A percentile compares a stretch with the other conserved stretches of the same genome.
Conservation (phyloP, 2,888 invertebrate genomes). For the Ecliptopera silaceata region DNA sequence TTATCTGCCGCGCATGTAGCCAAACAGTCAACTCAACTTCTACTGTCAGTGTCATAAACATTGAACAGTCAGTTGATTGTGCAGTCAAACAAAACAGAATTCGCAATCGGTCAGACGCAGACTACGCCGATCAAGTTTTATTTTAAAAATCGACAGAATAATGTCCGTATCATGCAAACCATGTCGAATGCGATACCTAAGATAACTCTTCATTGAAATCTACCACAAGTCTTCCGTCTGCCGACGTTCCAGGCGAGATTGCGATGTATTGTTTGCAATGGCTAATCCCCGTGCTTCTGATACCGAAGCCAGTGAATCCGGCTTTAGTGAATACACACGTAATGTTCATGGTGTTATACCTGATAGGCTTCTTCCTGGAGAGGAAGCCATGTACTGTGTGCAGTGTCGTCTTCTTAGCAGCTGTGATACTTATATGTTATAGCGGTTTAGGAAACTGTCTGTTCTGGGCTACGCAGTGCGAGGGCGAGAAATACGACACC, state of each 20-base stretch:
- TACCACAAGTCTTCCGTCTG: constrained; percentile 21
- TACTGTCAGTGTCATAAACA: background rate
- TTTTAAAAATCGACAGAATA: constrained; percentile 36
- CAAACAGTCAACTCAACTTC: background rate
- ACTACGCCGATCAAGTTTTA: constrained; percentile 4
- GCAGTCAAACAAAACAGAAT: background rate
- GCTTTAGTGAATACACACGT: constrained; percentile 97
- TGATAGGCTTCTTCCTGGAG: constrained; percentile 98
- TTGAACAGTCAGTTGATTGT: background rate
- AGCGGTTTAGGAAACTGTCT: constrained; percentile 97
- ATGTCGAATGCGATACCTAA: constrained; percentile 61
- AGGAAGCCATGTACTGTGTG: constrained; percentile 98
- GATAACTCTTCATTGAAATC: constrained; percentile 39
- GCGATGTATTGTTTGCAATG: constrained; percentile 98
- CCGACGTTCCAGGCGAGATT: constrained; percentile 76
- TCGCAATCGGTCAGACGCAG: background rate
- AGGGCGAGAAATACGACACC: constrained; percentile 84
- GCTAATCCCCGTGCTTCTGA: constrained; percentile 97
- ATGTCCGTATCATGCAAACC: constrained; percentile 53
- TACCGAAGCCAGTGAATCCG: constrained; percentile 98
- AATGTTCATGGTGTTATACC: constrained; percentile 98
- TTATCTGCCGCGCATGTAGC: too few species aligned
- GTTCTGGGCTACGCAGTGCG: constrained; percentile 93
- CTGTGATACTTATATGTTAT: constrained; percentile 97
- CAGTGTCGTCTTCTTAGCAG: constrained; percentile 96